phyloP scores from a whole-genome alignment of 2,888 invertebrate species.

The Pyrocoelia pectoralis region DNA sequence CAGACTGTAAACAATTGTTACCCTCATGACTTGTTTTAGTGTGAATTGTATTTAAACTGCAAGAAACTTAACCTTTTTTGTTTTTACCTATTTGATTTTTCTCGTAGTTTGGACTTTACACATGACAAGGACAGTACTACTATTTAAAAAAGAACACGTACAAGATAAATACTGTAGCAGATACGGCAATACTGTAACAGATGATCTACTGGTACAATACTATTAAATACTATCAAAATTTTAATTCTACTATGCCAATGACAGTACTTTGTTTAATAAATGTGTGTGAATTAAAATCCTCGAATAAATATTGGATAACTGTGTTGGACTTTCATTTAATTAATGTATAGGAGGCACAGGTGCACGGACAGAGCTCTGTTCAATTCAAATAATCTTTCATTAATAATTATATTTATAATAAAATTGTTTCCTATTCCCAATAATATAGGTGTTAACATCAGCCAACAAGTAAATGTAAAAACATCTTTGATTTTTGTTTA shows the following conservation, averaged over 20 bases:
- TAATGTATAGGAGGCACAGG: too few relatives aligned
- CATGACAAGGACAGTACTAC: constrained; percentile 39
- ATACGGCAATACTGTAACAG: constrained; percentile 20
- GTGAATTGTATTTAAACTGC: constrained; percentile 2
- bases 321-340: too few relatives aligned
- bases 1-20: not conserved
- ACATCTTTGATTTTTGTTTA: too few relatives aligned
- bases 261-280: not conserved
- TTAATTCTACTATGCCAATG: not conserved
- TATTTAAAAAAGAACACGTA: constrained; percentile 32
- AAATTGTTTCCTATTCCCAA: too few relatives aligned
- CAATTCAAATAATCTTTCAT: too few relatives aligned
- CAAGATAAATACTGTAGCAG: constrained; percentile 25
- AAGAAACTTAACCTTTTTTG: constrained; percentile 8
- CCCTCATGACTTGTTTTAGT: not conserved
- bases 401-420: too few relatives aligned
- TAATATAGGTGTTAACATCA: too few relatives aligned
- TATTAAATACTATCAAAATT: not conserved
- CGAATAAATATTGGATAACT: too few relatives aligned
- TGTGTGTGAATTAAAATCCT: not conserved
- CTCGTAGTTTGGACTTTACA: constrained; percentile 38
- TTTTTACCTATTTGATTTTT: constrained; percentile 25
- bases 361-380: too few relatives aligned
- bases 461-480: too few relatives aligned
- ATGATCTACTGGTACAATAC: constrained; percentile 20